Evolutionary conservation across 2,888 invertebrate genomes (phyloP).

Genomic region (Eupelmus urozonus): DNA sequence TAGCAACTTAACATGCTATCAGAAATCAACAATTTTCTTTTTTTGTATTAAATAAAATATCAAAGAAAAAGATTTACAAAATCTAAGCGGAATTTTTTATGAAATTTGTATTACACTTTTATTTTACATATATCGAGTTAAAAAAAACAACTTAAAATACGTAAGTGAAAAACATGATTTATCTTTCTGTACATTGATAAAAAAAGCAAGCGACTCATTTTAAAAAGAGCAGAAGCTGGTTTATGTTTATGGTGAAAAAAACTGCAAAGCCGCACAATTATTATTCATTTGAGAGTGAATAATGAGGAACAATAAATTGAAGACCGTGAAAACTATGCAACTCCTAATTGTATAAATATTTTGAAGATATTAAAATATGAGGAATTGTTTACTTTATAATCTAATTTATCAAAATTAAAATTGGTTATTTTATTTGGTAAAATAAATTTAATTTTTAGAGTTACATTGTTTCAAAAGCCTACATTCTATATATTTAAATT

Average conservation of each 20-base stretch:
- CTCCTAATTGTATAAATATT: background rate
- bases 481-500: too few species aligned
- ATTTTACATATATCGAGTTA: conserved; percentile 28
- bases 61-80: too few species aligned
- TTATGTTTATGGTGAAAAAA: conserved; percentile 15
- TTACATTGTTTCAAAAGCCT: conserved; percentile 11
- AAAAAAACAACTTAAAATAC: conserved; percentile 36
- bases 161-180: conserved; percentile 33
- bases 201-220: conserved; percentile 55
- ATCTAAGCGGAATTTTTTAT: conserved; percentile 1
- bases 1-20: too few species aligned
- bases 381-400: background rate
- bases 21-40: too few species aligned
- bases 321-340: conserved; percentile 8
- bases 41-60: too few species aligned
- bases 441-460: background rate
- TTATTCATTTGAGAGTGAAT: conserved; percentile 41
- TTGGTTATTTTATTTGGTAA: background rate
- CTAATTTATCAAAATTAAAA: background rate
- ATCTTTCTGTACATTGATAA: conserved; percentile 44
- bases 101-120: conserved; percentile 10
- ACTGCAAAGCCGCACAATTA: conserved; percentile 48
- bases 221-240: conserved; percentile 45
- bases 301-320: conserved; percentile 33
- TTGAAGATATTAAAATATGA: background rate